These are phyloP conservation scores for Geotrypetes seraphini DNA, from an alignment of 2,797 vertebrate species.

Conservation along the genomic window DNA sequence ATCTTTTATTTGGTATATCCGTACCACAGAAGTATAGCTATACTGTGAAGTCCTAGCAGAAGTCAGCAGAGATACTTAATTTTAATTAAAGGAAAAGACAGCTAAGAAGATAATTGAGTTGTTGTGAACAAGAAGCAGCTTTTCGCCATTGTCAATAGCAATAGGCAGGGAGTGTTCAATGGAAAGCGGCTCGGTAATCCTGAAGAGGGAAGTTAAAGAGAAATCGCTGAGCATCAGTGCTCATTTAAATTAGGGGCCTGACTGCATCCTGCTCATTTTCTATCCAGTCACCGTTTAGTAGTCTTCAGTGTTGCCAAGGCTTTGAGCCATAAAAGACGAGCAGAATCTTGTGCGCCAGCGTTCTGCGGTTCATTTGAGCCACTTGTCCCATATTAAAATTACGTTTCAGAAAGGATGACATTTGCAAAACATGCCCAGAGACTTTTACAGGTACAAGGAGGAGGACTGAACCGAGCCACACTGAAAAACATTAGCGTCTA, in stretches of 20 bases:
- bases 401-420: not conserved
- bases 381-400: not conserved
- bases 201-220: not conserved
- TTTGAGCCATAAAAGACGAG: not conserved
- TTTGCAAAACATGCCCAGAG: not conserved
- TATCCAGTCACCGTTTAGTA: not conserved
- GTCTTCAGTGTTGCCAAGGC: not conserved
- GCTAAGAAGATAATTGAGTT: not conserved
- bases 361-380: not conserved
- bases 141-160: not conserved
- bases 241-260: slow-evolving; percentile 11
- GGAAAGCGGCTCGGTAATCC: slow-evolving; percentile 1
- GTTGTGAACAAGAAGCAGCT: not conserved
- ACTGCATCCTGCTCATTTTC: not conserved
- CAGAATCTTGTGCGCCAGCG: not conserved
- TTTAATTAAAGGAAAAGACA: not conserved
- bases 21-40: not conserved
- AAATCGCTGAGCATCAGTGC: not conserved
- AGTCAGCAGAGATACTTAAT: not conserved
- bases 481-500: no score
- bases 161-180: not conserved
- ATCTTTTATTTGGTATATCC: not conserved
- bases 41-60: not conserved
- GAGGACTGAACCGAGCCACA: no score
- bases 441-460: not conserved